phyloP scores from a whole-genome alignment of 2,797 vertebrate species.

The Sebastiscus albofasciatus region DNA sequence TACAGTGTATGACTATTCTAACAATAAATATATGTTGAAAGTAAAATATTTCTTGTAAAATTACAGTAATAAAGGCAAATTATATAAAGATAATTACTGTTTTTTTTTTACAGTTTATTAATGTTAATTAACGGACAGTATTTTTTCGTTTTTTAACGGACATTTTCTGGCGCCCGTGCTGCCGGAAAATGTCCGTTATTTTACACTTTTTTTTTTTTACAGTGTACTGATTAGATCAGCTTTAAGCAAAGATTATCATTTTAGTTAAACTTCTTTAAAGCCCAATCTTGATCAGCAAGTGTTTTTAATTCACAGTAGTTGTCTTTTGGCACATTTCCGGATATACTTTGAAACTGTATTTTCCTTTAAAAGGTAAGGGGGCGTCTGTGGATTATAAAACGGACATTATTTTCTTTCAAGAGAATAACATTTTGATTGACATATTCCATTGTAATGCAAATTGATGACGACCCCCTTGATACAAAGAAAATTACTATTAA shows the following conservation, averaged over 20 bases:
- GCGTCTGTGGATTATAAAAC: constrained; percentile 32
- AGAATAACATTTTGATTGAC: constrained; percentile 54
- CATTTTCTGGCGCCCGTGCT: too few relatives aligned
- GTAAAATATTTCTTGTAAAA: too few relatives aligned
- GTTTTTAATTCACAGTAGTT: not conserved
- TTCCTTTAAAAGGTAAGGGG: constrained; percentile 7
- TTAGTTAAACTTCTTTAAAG: not conserved
- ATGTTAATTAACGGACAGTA: too few relatives aligned
- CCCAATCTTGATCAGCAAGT: not conserved
- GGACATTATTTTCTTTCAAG: constrained; percentile 26
- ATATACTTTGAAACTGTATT: constrained; percentile 1
- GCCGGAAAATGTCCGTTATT: too few relatives aligned
- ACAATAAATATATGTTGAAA: too few relatives aligned
- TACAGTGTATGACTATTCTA: too few relatives aligned
- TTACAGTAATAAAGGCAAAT: too few relatives aligned
- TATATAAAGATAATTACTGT: too few relatives aligned
- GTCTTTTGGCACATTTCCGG: not conserved
- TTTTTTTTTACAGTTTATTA: too few relatives aligned
- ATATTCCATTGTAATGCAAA: constrained; percentile 58
- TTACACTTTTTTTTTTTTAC: too few relatives aligned
- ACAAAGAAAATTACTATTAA: constrained; percentile 65
- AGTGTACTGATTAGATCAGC: not conserved
- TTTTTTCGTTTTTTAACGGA: too few relatives aligned
- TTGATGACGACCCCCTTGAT: constrained; percentile 58
- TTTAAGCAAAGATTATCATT: not conserved